Conservation (phyloP, 2,113 vertebrate genomes). For the Pterocles burchelli region DNA sequence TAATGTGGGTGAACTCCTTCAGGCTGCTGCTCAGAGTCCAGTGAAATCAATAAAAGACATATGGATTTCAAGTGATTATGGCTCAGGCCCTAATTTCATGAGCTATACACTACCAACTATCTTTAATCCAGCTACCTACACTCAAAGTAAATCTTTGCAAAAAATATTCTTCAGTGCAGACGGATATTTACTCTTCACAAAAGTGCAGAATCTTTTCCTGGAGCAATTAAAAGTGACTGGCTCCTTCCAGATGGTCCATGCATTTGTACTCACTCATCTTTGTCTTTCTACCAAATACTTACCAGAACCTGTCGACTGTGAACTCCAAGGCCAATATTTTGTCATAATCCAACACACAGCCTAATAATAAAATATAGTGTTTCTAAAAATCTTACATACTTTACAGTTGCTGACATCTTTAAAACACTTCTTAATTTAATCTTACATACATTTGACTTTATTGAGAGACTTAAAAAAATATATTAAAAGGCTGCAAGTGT, state of each 20-base stretch:
- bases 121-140: neutral
- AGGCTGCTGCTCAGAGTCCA: neutral
- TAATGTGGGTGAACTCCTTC: neutral
- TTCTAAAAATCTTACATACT: constrained; percentile 63
- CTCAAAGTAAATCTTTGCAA: neutral
- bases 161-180: constrained; percentile 52
- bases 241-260: neutral
- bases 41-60: neutral
- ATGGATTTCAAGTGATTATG: neutral
- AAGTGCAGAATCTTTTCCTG: constrained; percentile 42
- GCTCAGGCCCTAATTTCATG: neutral
- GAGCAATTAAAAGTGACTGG: constrained; percentile 11
- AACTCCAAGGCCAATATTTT: constrained; percentile 15
- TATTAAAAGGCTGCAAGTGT: constrained; percentile 43
- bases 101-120: neutral
- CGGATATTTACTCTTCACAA: constrained; percentile 45
- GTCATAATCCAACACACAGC: constrained; percentile 23
- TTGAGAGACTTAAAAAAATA: constrained; percentile 58
- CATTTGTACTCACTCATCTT: neutral
- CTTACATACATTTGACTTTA: constrained; percentile 40
- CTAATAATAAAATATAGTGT: constrained; percentile 59
- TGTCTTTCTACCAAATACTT: constrained; percentile 38
- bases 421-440: constrained; percentile 51
- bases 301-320: constrained; percentile 32
- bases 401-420: constrained; percentile 51